Conservation (phyloP, 2,888 invertebrate species). For the Oxytorus armatus region DNA sequence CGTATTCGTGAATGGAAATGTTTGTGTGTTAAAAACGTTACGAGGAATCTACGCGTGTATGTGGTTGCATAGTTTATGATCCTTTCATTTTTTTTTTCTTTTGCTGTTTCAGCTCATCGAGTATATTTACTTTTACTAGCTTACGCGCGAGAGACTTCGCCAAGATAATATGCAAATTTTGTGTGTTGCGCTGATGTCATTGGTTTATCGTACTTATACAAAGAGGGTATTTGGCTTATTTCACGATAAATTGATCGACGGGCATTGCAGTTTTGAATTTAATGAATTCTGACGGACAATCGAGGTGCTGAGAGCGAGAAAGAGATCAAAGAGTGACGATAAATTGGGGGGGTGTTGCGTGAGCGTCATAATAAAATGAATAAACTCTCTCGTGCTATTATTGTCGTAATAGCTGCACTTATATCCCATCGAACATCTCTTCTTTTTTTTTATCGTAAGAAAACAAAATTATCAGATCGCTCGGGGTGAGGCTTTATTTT, state of each 20-base stretch:
- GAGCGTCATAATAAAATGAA: constrained; percentile 37
- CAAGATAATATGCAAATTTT: constrained; percentile 67
- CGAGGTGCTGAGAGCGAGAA: constrained; percentile 47
- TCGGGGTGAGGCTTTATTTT: too few relatives aligned
- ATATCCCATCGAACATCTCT: too few relatives aligned
- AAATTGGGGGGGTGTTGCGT: constrained; percentile 51
- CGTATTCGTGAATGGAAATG: constrained; percentile 50
- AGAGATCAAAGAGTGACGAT: constrained; percentile 13
- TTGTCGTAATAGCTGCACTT: too few relatives aligned
- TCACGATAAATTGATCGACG: constrained; percentile 56
- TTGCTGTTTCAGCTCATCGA: constrained; percentile 33
- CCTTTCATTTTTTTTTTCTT: constrained; percentile 28
- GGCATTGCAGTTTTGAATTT: constrained; percentile 39
- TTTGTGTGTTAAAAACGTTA: not conserved
- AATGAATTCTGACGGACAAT: constrained; percentile 15
- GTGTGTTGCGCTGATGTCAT: constrained; percentile 66
- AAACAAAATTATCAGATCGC: too few relatives aligned
- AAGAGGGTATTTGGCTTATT: constrained; percentile 42
- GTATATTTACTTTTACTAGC: constrained; percentile 40
- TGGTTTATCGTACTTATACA: not conserved
- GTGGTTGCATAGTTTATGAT: not conserved
- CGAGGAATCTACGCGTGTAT: too few relatives aligned
- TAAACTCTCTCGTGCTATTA: not conserved
- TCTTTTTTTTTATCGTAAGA: too few relatives aligned
- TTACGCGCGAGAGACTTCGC: constrained; percentile 43